phyloP scores from a whole-genome alignment of 2,888 invertebrate species.

The Lingula anatina region DNA sequence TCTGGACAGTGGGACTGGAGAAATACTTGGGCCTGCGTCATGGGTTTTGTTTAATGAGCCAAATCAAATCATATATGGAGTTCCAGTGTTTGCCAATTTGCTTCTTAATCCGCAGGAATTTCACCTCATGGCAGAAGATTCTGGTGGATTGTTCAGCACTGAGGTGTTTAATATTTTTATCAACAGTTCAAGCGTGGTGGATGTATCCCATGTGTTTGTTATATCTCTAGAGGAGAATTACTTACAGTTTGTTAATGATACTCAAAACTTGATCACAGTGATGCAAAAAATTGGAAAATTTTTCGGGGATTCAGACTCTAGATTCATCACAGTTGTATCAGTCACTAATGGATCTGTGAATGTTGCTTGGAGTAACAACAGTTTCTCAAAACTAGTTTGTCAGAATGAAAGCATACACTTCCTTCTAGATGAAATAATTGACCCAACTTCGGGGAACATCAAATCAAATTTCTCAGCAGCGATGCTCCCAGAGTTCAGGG shows the following conservation, averaged over 20 bases:
- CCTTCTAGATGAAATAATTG: conserved; percentile 10
- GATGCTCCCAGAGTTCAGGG: conserved; percentile 8
- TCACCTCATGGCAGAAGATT: conserved; percentile 17
- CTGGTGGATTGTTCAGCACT: conserved; percentile 9
- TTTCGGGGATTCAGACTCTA: conserved; percentile 10
- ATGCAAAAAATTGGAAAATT: conserved; percentile 11
- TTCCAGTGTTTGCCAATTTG: conserved; percentile 23
- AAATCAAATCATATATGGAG: conserved; percentile 24
- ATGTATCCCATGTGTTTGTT: conserved; percentile 16
- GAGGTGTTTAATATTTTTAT: conserved; percentile 15
- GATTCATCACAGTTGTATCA: conserved; percentile 14
- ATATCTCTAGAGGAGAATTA: conserved; percentile 17
- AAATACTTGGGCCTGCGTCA: conserved; percentile 15
- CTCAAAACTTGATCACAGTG: conserved; percentile 12
- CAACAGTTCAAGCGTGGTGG: conserved; percentile 6
- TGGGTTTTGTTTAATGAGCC: conserved; percentile 29
- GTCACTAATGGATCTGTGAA: conserved; percentile 16
- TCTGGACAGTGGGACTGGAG: conserved; percentile 14
- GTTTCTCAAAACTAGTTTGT: conserved; percentile 11
- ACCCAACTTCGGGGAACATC: neutral
- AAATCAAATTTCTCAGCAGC: neutral
- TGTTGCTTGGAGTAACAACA: conserved; percentile 21
- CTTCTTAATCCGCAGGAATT: conserved; percentile 11
- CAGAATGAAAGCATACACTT: conserved; percentile 11
- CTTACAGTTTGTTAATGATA: conserved; percentile 12